These are phyloP conservation scores for Malacoctenus gilli DNA, from an alignment of 2,797 vertebrate genomes.

Conservation along the genomic window DNA sequence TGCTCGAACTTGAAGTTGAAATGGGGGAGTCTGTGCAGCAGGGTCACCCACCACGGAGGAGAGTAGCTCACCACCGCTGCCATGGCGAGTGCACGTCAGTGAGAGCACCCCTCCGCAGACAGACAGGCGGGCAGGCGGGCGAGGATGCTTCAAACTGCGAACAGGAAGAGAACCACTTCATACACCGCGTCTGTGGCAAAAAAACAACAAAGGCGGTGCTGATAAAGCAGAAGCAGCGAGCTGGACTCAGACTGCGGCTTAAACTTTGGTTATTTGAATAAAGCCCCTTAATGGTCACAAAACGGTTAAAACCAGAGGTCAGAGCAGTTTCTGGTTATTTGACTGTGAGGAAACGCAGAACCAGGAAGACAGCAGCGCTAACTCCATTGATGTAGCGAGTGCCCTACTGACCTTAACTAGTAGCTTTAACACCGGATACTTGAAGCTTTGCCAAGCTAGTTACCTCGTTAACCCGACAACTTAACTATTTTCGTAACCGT, in stretches of 20 bases:
- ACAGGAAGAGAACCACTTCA: constrained; percentile 14
- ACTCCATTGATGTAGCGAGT: too few species aligned
- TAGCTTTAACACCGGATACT: neutral
- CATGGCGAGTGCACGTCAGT: constrained; percentile 75
- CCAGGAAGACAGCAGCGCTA: too few species aligned
- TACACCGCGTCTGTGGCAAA: too few species aligned
- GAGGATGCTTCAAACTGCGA: constrained; percentile 40
- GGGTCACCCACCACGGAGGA: constrained; percentile 95
- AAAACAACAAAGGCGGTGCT: too few species aligned
- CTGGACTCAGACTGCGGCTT: neutral
- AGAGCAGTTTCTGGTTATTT: too few species aligned
- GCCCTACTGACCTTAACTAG: too few species aligned
- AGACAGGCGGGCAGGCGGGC: constrained; percentile 2
- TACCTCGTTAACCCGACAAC: constrained; percentile 54
- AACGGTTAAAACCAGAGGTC: too few species aligned
- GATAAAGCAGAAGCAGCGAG: constrained; percentile 3
- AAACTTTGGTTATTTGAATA: too few species aligned
- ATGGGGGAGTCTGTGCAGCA: constrained; percentile 93
- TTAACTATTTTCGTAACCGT: too few species aligned
- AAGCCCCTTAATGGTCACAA: too few species aligned
- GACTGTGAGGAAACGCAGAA: too few species aligned
- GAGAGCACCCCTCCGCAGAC: constrained; percentile 23
- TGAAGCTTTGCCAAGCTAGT: constrained; percentile 32
- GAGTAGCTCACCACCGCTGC: constrained; percentile 90
- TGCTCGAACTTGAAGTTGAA: constrained; percentile 89